Conservation (phyloP, 2,888 invertebrate species). For the Scaptomyza flava region DNA sequence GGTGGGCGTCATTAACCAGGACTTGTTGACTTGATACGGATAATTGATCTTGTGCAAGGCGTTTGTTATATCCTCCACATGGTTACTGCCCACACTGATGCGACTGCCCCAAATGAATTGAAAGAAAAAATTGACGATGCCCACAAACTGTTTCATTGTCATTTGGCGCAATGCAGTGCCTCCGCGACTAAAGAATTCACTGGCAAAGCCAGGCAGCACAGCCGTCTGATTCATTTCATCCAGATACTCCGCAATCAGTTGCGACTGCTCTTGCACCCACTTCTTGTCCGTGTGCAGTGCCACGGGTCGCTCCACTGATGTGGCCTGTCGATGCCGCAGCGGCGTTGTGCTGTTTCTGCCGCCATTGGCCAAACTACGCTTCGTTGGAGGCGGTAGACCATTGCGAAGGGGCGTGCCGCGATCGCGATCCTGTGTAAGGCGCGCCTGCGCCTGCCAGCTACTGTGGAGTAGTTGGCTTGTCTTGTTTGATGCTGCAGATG, state of each 20-base stretch:
- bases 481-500: slow-evolving; percentile 22
- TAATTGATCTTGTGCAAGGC: slow-evolving; percentile 81
- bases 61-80: slow-evolving; percentile 81
- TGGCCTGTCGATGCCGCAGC: slow-evolving; percentile 45
- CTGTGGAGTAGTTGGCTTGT: slow-evolving; percentile 5
- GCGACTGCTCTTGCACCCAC: slow-evolving; percentile 78
- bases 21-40: slow-evolving; percentile 82
- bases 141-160: slow-evolving; percentile 83
- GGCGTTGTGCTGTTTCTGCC: slow-evolving; percentile 38
- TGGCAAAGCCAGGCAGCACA: slow-evolving; percentile 56
- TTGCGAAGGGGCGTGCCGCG: slow-evolving; percentile 31
- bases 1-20: slow-evolving; percentile 83
- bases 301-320: slow-evolving; percentile 71
- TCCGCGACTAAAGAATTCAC: slow-evolving; percentile 68
- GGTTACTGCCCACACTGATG: slow-evolving; percentile 72
- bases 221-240: slow-evolving; percentile 37
- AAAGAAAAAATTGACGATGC: slow-evolving; percentile 79
- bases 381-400: slow-evolving; percentile 8
- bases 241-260: slow-evolving; percentile 77
- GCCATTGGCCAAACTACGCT: slow-evolving; percentile 17
- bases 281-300: slow-evolving; percentile 80
- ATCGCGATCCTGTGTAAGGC: slow-evolving; percentile 24
- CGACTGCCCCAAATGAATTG: slow-evolving; percentile 78
- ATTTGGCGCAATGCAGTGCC: slow-evolving; percentile 78
- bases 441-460: slow-evolving; percentile 27